A percentile compares a stretch with the other conserved stretches of the same genome.
These are phyloP conservation scores for Nerophis ophidion DNA, from an alignment of 2,113 vertebrate species.

Conservation along the genomic window DNA sequence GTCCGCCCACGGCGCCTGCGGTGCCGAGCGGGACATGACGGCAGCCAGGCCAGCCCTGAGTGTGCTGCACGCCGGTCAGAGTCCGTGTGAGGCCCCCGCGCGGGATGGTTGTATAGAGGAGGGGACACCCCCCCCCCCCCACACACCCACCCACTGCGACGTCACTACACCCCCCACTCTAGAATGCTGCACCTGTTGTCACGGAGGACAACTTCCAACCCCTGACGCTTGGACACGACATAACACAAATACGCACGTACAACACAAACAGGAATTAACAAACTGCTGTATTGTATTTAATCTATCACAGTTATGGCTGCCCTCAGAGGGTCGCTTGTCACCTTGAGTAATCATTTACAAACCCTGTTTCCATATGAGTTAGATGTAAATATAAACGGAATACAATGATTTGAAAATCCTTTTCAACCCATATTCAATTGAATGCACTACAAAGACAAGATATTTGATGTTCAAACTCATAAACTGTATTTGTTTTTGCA, in stretches of 20 bases:
- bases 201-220: conserved; percentile 21
- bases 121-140: conserved; percentile 8
- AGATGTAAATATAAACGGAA: no score
- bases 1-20: conserved; percentile 2
- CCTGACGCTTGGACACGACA: not conserved
- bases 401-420: no score
- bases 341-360: no score
- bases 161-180: not conserved
- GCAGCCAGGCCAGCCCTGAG: conserved; percentile 6
- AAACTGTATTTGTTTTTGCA: no score
- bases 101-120: conserved; percentile 32
- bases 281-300: no score
- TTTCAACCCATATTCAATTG: no score
- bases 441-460: no score
- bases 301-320: no score
- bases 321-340: no score
- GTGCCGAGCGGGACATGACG: conserved; percentile 32
- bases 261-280: no score
- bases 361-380: no score
- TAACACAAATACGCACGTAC: not conserved
- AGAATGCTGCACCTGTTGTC: not conserved
- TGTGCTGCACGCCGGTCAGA: conserved; percentile 14
- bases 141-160: not conserved
- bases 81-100: not conserved
- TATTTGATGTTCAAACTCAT: no score